A percentile compares a stretch with the other conserved stretches of the same genome.
These are phyloP conservation scores for Pseudochromis fuscus DNA, from an alignment of 2,797 vertebrate species.

Conservation along the genomic window DNA sequence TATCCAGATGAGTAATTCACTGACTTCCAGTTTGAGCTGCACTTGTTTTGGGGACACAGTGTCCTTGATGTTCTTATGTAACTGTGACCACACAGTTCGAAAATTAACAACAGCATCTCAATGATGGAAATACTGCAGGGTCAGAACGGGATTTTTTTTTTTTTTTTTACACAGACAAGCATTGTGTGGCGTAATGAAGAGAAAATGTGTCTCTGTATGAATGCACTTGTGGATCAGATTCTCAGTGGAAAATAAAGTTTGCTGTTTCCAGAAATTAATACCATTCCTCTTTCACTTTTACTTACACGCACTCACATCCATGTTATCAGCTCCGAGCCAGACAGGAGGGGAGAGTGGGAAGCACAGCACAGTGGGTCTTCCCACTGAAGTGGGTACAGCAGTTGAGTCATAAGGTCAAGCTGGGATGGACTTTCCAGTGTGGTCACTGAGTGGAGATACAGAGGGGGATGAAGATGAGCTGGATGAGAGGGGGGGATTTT, in stretches of 20 bases:
- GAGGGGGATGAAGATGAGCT: neutral
- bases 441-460: conserved; percentile 15
- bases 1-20: neutral
- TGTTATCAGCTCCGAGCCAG: conserved; percentile 24
- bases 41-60: conserved; percentile 40
- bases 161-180: conserved; percentile 55
- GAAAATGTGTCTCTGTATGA: conserved; percentile 38
- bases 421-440: conserved; percentile 62
- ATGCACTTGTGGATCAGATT: conserved; percentile 27
- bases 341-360: conserved; percentile 49
- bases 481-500: conserved; percentile 26
- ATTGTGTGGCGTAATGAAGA: conserved; percentile 54
- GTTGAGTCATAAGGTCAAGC: conserved; percentile 57
- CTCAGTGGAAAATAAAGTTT: conserved; percentile 9
- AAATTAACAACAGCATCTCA: conserved; percentile 43
- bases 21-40: neutral
- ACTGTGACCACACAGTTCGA: conserved; percentile 33
- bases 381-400: conserved; percentile 33
- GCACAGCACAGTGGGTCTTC: conserved; percentile 23
- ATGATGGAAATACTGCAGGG: conserved; percentile 42
- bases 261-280: conserved; percentile 45
- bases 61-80: conserved; percentile 49
- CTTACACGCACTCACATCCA: conserved; percentile 18
- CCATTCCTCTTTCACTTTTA: conserved; percentile 35
- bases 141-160: conserved; percentile 54